Evolutionary conservation across 2,113 vertebrate species (phyloP), one percentile per base, ranked within the genome.

Genomic region (Dipodomys stephensi): DNA sequence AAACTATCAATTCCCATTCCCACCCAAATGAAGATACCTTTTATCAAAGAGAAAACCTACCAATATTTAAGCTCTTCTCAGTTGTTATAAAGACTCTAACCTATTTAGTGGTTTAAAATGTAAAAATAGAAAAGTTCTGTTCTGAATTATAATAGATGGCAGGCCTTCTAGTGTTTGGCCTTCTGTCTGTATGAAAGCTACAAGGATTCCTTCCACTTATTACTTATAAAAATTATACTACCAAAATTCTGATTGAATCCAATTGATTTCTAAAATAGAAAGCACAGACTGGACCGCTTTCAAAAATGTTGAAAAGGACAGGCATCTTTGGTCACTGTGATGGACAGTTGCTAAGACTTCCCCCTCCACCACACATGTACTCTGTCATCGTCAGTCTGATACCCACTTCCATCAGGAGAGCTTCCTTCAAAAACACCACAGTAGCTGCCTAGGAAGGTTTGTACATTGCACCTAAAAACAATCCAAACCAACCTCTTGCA

Each of bases 401-500:
- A 99, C 89, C 98, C 98, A 0, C 98, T 99, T 96, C 98, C 98
- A 32, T 98, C 98, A 98, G 98, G 98, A 25, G 92, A 96, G 74
- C 97, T 96, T 7, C 97, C 97, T 94, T 99, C 99, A 0, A 98
- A 98, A 96, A 19, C 98, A 98, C 68, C 98, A 57, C 53, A 98
- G 96, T 98, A 98, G 97, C 98, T 98, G 93, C 98, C 98, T 44
- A 99, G 98, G 22, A 99, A 98, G 93, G 98, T 99, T 96, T 99
- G 98, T 32, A 98, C 98, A 0, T 98, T 99, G 4, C 98, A 98
- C 7, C 98, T 97, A 0, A 99, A 99, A 88, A 99, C 98, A 30
- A 99, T 98, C 98, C 99, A 99, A 96, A 99, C 98, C 10, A 99
- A 98, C 91, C 98, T 99, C 87, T 96, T 99, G 97, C 98, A 98